phyloP scores from a whole-genome alignment of 1,140 invertebrate genomes.

The Araneus ventricosus region DNA sequence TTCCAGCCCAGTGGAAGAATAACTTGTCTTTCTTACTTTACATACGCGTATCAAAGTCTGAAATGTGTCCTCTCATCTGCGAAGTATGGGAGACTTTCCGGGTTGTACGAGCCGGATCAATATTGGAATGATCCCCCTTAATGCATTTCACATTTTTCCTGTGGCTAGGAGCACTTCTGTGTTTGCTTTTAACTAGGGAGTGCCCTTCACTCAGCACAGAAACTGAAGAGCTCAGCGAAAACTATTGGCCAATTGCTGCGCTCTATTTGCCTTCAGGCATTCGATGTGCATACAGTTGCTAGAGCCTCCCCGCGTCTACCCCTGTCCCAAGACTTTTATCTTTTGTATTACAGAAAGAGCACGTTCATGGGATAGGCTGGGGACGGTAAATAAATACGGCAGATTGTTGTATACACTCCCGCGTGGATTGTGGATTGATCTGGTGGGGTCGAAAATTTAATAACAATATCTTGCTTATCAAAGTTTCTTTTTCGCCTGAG shows the following conservation, averaged over 20 bases:
- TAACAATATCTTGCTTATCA: slow-evolving; percentile 21
- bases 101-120: neutral
- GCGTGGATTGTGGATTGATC: slow-evolving; percentile 2
- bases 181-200: slow-evolving; percentile 72
- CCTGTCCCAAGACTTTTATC: slow-evolving; percentile 45
- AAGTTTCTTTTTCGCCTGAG: neutral
- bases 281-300: slow-evolving; percentile 45
- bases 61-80: neutral
- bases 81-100: neutral
- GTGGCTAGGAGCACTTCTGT: slow-evolving; percentile 38
- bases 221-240: slow-evolving; percentile 72
- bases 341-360: slow-evolving; percentile 26
- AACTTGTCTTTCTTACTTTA: neutral
- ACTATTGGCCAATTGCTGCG: slow-evolving; percentile 71
- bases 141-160: slow-evolving; percentile 48
- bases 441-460: slow-evolving; percentile 11
- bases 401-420: slow-evolving; percentile 16
- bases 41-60: neutral
- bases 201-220: slow-evolving; percentile 20
- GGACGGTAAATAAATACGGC: slow-evolving; percentile 29
- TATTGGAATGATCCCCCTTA: slow-evolving; percentile 33
- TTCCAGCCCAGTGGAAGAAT: too few species aligned
- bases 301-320: neutral
- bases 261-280: slow-evolving; percentile 67
- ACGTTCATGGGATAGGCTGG: neutral